These are phyloP conservation scores for Sarcophaga caerulescens DNA, from an alignment of 2,888 invertebrate genomes.

Conservation along the genomic window DNA sequence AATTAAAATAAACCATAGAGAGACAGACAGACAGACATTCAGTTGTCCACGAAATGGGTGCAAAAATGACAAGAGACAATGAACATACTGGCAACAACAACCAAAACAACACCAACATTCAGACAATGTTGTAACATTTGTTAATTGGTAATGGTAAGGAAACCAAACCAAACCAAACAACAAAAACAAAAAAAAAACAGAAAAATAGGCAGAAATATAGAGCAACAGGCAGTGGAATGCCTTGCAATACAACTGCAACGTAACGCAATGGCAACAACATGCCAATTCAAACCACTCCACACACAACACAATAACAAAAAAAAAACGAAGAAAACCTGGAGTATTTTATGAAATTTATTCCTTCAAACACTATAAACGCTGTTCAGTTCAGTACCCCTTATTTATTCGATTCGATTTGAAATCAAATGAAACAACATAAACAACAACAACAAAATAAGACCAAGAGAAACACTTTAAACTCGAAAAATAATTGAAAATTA, in stretches of 20 bases:
- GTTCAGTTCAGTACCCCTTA: background rate
- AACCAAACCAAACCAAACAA: background rate
- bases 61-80: slow-evolving; percentile 36
- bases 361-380: background rate
- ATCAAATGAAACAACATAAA: background rate
- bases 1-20: too few species aligned
- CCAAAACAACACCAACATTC: background rate
- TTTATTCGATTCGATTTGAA: background rate
- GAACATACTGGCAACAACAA: background rate
- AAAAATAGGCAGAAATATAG: background rate
- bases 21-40: background rate
- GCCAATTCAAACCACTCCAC: background rate
- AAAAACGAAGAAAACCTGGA: background rate
- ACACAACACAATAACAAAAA: too few species aligned
- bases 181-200: background rate
- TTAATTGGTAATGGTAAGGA: slow-evolving; percentile 18
- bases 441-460: background rate
- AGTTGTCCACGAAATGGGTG: slow-evolving; percentile 1
- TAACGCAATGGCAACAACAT: background rate
- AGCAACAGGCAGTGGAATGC: slow-evolving; percentile 25
- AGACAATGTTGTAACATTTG: slow-evolving; percentile 42
- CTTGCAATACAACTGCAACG: slow-evolving; percentile 5
- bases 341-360: slow-evolving; percentile 31
- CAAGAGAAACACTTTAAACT: background rate
- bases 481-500: slow-evolving; percentile 5